Conservation (phyloP, 2,888 invertebrate genomes). For the Octonoba sinensis region DNA sequence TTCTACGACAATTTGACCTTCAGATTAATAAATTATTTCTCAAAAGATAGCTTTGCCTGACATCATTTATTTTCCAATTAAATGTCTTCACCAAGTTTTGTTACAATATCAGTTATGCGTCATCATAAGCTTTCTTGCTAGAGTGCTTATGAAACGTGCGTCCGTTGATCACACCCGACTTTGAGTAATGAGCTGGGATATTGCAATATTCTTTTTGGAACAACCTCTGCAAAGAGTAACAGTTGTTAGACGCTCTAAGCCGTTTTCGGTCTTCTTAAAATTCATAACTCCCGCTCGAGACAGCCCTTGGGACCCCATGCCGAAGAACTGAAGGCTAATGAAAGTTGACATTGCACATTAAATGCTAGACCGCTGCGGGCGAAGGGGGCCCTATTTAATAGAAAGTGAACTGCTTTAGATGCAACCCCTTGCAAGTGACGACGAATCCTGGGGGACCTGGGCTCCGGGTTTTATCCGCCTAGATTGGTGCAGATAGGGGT, state of each 20-base stretch:
- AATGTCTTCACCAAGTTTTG: too few species aligned
- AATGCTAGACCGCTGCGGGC: conserved; percentile 43
- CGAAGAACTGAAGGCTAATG: conserved; percentile 30
- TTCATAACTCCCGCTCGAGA: conserved; percentile 11
- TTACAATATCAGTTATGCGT: too few species aligned
- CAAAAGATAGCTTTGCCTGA: too few species aligned
- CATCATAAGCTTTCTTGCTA: too few species aligned
- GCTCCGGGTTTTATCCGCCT: not conserved
- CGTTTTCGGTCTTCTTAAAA: conserved; percentile 2
- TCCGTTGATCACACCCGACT: too few species aligned
- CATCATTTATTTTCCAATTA: too few species aligned
- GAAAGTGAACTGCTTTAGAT: conserved; percentile 24
- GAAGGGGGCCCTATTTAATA: conserved; percentile 45
- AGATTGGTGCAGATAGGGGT: not conserved
- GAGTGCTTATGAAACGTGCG: too few species aligned
- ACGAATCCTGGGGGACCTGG: not conserved
- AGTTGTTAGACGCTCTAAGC: not conserved
- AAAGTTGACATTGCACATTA: conserved; percentile 63
- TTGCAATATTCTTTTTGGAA: too few species aligned
- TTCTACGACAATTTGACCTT: too few species aligned
- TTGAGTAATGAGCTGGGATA: too few species aligned
- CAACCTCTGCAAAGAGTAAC: too few species aligned
- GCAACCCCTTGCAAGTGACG: not conserved
- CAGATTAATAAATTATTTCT: too few species aligned
- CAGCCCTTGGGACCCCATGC: conserved; percentile 16